Percentiles rank a stretch among this genome's conserved stretches.
Evolutionary conservation across 2,888 invertebrate genomes (phyloP).

Genomic region (Eristalis intricaria): DNA sequence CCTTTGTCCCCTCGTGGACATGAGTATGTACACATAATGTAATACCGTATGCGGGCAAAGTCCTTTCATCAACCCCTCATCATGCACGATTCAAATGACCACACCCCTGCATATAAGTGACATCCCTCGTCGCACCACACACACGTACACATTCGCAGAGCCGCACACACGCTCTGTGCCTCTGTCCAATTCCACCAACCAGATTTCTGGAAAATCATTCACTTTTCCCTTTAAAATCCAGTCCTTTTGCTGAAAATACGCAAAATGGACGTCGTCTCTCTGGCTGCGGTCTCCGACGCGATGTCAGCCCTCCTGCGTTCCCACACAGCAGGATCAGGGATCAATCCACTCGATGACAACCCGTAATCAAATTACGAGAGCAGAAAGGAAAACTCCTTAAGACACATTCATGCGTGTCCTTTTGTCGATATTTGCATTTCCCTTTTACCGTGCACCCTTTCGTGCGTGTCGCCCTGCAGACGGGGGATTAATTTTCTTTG

Average conservation of each 20-base stretch:
- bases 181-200: constrained; percentile 36
- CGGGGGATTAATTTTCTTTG: constrained; percentile 65
- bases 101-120: constrained; percentile 41
- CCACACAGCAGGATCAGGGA: constrained; percentile 17
- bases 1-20: not conserved
- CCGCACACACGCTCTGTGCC: not conserved
- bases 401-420: constrained; percentile 6
- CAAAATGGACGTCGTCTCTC: constrained; percentile 33
- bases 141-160: not conserved
- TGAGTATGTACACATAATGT: not conserved
- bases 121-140: constrained; percentile 16
- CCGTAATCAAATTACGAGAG: constrained; percentile 56
- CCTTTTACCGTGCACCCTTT: constrained; percentile 45
- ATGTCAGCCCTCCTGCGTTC: not conserved
- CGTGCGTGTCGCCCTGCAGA: no score
- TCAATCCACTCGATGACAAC: not conserved
- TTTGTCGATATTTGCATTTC: constrained; percentile 59
- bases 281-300: no score
- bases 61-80: constrained; percentile 33
- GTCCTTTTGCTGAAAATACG: constrained; percentile 3
- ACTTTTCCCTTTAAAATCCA: constrained; percentile 25
- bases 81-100: constrained; percentile 24
- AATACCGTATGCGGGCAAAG: not conserved
- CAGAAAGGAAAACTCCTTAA: constrained; percentile 7
- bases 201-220: constrained; percentile 19